Evolutionary conservation across 1,140 invertebrate genomes (phyloP), one percentile per base, ranked within the genome.

Genomic region (Drosophila micromelanica): DNA sequence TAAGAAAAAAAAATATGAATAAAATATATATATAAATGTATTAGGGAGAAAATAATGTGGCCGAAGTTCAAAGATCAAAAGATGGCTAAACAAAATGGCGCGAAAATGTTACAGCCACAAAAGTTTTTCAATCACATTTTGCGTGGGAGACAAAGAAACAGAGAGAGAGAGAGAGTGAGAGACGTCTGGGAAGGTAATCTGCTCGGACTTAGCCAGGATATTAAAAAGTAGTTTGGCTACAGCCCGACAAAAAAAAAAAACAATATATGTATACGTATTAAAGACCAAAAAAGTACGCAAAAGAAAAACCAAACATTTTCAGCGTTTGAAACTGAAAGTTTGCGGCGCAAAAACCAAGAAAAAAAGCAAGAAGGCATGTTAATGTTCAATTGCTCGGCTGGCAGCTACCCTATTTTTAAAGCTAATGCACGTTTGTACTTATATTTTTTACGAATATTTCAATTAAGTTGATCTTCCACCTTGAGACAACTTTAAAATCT

Each of bases 41-140:
- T 12, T 40, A 40, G 9, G 13, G 7, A 32, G 30, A 15, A 43
- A 27, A 43, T 23, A 43, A 43, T 8, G 6, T 45, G 32, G 38
- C 23, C 38, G 37, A 55, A 65, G 69, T 72, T 72, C 46, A 52
- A 43, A 71, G 73, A 71, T 71, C 68, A 71, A 75, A 71, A 70
- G 72, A 63, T 74, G 45, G 57, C 37, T 59, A 64, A 74, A 60
- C 67, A 74, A 74, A 75, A 75, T 75, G 67, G 73, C 68, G 73
- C 73, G 73, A 75, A 75, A 75, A 75, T 75, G 73, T 75, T 70
- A n/a, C 61, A 68, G 65, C 61, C 46, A 37, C 67, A 17, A 84
- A 84, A 84, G 80, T 84, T 84, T 84, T 84, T 84, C 80, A 84
- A 84, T 84, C 80, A 84, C 72, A 74, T 74, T 70, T 63, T 54